Conservation (phyloP, 2,113 vertebrate genomes). For the Glaucidium brasilianum region DNA sequence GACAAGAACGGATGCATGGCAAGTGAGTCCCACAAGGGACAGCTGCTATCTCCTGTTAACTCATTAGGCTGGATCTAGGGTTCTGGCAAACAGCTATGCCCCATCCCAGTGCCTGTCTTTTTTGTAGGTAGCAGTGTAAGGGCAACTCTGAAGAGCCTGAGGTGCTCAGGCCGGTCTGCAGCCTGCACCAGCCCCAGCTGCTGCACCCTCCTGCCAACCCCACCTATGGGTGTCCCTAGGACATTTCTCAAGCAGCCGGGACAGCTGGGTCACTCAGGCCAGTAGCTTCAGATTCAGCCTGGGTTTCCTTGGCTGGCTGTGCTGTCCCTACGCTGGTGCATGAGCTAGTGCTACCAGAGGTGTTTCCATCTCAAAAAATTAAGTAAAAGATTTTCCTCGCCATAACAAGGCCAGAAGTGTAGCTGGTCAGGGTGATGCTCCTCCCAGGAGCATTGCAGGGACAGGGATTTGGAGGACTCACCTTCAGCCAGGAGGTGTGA, state of each 20-base stretch:
- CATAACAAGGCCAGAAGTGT: not conserved
- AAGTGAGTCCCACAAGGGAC: not conserved
- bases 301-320: not conserved
- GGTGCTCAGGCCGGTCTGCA: not conserved
- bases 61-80: not conserved
- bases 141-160: not conserved
- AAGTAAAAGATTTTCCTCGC: not conserved
- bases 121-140: not conserved
- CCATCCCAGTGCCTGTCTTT: fast-evolving
- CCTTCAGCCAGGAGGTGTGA: not conserved
- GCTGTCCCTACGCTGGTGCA: not conserved
- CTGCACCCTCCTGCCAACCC: fast-evolving
- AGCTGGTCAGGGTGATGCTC: fast-evolving
- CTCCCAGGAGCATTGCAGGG: fast-evolving
- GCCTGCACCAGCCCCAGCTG: not conserved
- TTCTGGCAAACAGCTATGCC: not conserved
- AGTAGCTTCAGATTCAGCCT: not conserved
- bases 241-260: not conserved
- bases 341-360: not conserved
- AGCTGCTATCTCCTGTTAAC: not conserved
- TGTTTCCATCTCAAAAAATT: not conserved
- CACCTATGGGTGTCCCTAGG: not conserved
- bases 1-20: fast-evolving
- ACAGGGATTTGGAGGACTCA: not conserved
- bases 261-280: fast-evolving